Evolutionary conservation across 1,140 invertebrate species (phyloP).

Genomic region (Pachypsylla venusta): DNA sequence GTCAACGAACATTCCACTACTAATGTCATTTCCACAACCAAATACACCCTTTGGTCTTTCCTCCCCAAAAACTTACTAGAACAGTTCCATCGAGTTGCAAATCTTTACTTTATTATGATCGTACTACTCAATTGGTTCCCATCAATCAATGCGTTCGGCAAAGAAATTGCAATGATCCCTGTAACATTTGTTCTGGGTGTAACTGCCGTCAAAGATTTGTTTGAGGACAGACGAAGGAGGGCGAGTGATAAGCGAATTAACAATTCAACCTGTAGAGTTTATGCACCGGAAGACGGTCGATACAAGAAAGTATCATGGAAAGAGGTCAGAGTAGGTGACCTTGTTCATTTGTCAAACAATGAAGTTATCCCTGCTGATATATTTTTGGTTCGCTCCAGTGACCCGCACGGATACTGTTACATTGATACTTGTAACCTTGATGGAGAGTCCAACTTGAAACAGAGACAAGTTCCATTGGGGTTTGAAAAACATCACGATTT

Average conservation of each 20-base stretch:
- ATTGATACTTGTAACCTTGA: slow-evolving; percentile 96
- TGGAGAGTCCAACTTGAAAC: slow-evolving; percentile 98
- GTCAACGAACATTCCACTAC: slow-evolving; percentile 58
- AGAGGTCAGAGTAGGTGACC: slow-evolving; percentile 80
- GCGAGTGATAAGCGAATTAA: slow-evolving; percentile 87
- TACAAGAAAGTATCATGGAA: slow-evolving; percentile 82
- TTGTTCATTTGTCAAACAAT: slow-evolving; percentile 91
- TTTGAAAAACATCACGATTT: slow-evolving; percentile 38
- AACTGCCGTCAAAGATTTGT: slow-evolving; percentile 93
- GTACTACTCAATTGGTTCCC: slow-evolving; percentile 91
- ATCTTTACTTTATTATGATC: slow-evolving; percentile 96
- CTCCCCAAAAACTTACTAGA: slow-evolving; percentile 93
- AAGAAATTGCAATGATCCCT: slow-evolving; percentile 89
- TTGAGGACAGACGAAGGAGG: slow-evolving; percentile 82
- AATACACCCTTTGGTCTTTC: slow-evolving; percentile 88
- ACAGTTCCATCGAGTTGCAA: slow-evolving; percentile 94
- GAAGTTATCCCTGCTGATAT: slow-evolving; percentile 94
- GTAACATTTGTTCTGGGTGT: slow-evolving; percentile 88
- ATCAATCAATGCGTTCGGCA: slow-evolving; percentile 85
- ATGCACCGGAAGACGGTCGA: slow-evolving; percentile 64
- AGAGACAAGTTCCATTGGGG: slow-evolving; percentile 66
- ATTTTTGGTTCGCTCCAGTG: slow-evolving; percentile 73
- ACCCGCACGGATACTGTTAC: slow-evolving; percentile 88
- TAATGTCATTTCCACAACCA: slow-evolving; percentile 83
- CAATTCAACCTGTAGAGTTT: slow-evolving; percentile 78